Evolutionary conservation across 2,888 invertebrate species (phyloP).

Genomic region (Auanema freiburgensis): DNA sequence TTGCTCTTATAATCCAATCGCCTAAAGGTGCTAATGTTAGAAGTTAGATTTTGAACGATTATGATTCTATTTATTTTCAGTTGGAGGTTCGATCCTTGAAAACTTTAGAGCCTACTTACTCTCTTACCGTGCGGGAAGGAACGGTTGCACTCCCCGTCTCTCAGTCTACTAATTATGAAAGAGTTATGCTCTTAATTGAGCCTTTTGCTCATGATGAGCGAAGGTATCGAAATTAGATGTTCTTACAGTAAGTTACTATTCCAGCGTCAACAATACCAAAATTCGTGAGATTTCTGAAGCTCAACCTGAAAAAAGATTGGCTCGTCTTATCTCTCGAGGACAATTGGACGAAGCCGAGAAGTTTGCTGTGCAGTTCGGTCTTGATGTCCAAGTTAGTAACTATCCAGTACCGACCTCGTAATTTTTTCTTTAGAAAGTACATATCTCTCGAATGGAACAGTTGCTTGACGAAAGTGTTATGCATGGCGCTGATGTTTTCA

Average conservation of each 20-base stretch:
- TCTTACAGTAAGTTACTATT: neutral
- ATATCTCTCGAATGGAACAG: slow-evolving; percentile 12
- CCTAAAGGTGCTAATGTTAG: neutral
- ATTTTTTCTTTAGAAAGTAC: slow-evolving; percentile 8
- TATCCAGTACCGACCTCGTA: neutral
- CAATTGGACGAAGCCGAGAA: slow-evolving; percentile 43
- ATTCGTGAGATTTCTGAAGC: slow-evolving; percentile 14
- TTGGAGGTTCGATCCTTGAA: slow-evolving; percentile 7
- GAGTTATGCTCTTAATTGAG: slow-evolving; percentile 18
- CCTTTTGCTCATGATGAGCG: neutral
- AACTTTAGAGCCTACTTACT: slow-evolving; percentile 1
- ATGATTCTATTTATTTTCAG: neutral
- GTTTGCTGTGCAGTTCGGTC: slow-evolving; percentile 34
- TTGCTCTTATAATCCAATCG: slow-evolving; percentile 10
- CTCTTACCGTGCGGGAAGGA: slow-evolving; percentile 2
- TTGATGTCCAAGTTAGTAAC: slow-evolving; percentile 29
- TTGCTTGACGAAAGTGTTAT: neutral
- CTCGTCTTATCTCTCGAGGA: slow-evolving; percentile 16
- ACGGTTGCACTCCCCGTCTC: slow-evolving; percentile 1
- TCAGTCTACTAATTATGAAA: neutral
- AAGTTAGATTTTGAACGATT: neutral
- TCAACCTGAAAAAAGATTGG: slow-evolving; percentile 15
- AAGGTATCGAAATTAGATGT: neutral
- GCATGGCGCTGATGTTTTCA: slow-evolving; percentile 26
- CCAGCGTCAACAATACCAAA: neutral